Evolutionary conservation across 2,888 invertebrate species (phyloP), one percentile per base, ranked within the genome.

Genomic region (Dynastes grantii): DNA sequence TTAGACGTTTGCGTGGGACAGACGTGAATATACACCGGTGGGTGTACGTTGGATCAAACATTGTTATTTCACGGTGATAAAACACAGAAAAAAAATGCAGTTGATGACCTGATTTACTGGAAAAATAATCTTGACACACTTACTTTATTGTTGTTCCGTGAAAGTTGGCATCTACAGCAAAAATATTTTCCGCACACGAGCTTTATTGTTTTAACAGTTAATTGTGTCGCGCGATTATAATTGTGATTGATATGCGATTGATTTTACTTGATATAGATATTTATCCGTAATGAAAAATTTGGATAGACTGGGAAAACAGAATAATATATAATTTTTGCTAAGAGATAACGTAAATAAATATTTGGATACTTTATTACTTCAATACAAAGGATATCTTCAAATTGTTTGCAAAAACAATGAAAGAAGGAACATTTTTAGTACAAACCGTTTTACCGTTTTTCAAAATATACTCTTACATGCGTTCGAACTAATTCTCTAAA

Each of bases 61-160:
- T 70, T 53, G 53, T 53, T 53, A 70, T 70, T 70, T 27, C 53
- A 29, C 2, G 32, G 11, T 40, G 58, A 58, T 73, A 58, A 73
- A 73, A 2, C 32, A 37, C 32, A 58, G 45, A 67, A 73, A 58
- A 45, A 73, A 22, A n/a, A 22, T 58, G 37, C 73, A 68, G 51
- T 51, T 51, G 40, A 58, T 37, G 58, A 58, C 58, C 73, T 40
- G 37, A 40, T 73, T 73, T 58, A 73, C 37, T 58, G 73, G 45
- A 40, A 73, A 73, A 40, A 73, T 73, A 32, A 58, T 73, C 73
- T 73, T 73, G 73, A 73, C 73, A 73, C 61, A 73, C 16, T 73
- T 73, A 40, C 22, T 73, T 51, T 51, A 53, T 58, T 58, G 40
- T 58, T 73, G 68, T 68, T 68, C 22, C 8, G 55, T 58, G 22